Evolutionary conservation across 2,888 invertebrate species (phyloP), one percentile per base, ranked within the genome.

Genomic region (Julus scanicus): DNA sequence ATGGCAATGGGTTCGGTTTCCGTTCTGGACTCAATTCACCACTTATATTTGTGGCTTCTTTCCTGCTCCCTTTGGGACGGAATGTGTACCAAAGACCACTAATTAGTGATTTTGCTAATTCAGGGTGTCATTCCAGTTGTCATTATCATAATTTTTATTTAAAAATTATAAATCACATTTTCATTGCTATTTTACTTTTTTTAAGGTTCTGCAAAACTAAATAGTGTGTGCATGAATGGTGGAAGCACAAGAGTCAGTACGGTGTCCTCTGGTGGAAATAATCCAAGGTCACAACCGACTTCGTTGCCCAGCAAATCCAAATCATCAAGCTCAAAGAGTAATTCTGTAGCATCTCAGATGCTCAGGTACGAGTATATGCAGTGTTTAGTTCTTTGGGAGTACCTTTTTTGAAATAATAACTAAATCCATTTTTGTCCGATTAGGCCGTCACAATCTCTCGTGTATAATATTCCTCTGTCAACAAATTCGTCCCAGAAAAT

Each of bases 281-380:
- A 49, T 44, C 44, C 20, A 8, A 85, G 49, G 85, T 44, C 85
- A 49, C 85, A 85, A 85, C 44, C 20, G 40, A 85, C 86, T 53
- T 57, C 86, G 37, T 57, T 80, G 13, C 29, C 57, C 86, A 57
- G 48, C 37, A 86, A 86, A 39, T 57, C 86, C 48, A 86, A 57
- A 86, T 39, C 86, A 17, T 49, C 53, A n/a, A 57, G 39, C 86
- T 57, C 86, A 57, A 86, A 49, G 85, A 49, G 86, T 57, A 86
- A 20, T 86, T 57, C 86, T n/a, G 15, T 57, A 13, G 53, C 37
- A 40, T 11, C 86, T 4, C 53, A 37, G 15, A 9, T 57, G 57
- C 39, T 53, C 9, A 86, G 86, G 86, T 86, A 86, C 15, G 48
- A 53, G n/a, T 11, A 49, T 1, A 1, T 20, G 44, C 44, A 44